These are phyloP conservation scores for Hofmannophila pseudospretella DNA, from an alignment of 2,888 invertebrate genomes.

Conservation along the genomic window DNA sequence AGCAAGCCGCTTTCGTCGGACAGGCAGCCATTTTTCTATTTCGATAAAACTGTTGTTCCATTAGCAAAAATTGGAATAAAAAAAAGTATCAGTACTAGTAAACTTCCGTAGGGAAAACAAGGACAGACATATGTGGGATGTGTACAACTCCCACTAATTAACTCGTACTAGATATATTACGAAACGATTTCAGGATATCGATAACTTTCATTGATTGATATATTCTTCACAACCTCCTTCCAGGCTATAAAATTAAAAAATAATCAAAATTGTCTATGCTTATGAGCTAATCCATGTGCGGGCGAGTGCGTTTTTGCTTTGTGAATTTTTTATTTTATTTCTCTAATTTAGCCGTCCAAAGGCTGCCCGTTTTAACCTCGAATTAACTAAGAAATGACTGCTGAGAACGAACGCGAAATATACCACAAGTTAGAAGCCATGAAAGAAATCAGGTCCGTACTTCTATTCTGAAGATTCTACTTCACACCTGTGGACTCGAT, in stretches of 20 bases:
- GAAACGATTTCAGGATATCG: too few relatives aligned
- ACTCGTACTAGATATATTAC: too few relatives aligned
- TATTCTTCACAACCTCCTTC: too few relatives aligned
- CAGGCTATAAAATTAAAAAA: too few relatives aligned
- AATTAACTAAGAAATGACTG: constrained; percentile 77
- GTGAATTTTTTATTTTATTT: constrained; percentile 37
- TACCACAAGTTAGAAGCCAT: constrained; percentile 95
- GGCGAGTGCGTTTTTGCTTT: constrained; percentile 22
- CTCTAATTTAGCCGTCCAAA: constrained; percentile 13
- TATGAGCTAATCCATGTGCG: constrained; percentile 12
- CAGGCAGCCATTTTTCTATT: constrained; percentile 70
- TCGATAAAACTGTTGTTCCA: constrained; percentile 11
- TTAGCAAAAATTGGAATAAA: too few relatives aligned
- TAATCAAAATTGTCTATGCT: too few relatives aligned
- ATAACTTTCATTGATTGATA: too few relatives aligned
- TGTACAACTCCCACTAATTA: too few relatives aligned
- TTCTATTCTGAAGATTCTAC: constrained; percentile 28
- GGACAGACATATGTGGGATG: too few relatives aligned
- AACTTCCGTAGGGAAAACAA: too few relatives aligned
- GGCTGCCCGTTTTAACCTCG: constrained; percentile 15
- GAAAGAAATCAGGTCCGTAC: constrained; percentile 89
- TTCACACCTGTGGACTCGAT: constrained; percentile 70
- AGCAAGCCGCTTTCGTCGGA: constrained; percentile 72
- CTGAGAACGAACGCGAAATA: constrained; percentile 89
- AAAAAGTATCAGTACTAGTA: too few relatives aligned